Percentiles rank a stretch among this genome's conserved stretches.
Evolutionary conservation across 2,797 vertebrate species (phyloP).

Genomic region (Gymnodraco acuticeps): DNA sequence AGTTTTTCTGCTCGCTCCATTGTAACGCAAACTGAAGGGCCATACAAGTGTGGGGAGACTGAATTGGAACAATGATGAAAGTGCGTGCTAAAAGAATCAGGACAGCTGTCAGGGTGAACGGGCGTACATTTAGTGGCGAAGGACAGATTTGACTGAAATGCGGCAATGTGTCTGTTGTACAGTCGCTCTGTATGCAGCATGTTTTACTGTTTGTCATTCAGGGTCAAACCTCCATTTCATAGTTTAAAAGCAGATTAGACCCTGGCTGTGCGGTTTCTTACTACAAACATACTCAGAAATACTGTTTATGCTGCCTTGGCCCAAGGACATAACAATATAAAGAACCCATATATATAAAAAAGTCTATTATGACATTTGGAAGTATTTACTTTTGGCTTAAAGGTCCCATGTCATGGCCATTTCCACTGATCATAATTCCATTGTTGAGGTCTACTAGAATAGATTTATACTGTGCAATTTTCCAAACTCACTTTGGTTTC

Average conservation of each 20-base stretch:
- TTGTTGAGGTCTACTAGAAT: no score
- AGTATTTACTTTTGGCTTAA: constrained; percentile 10
- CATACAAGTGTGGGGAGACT: constrained; percentile 45
- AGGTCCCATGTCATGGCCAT: no score
- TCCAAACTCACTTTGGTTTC: no score
- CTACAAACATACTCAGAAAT: constrained; percentile 24
- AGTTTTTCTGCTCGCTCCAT: constrained; percentile 51
- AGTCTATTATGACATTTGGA: constrained; percentile 4
- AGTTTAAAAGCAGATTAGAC: constrained; percentile 30
- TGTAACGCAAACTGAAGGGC: constrained; percentile 73
- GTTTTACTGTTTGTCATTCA: constrained; percentile 32
- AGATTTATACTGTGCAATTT: no score
- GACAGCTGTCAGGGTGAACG: constrained; percentile 62
- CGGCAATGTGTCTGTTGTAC: constrained; percentile 10
- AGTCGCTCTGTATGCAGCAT: constrained; percentile 12
- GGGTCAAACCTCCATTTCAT: constrained; percentile 27
- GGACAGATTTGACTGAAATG: constrained; percentile 38
- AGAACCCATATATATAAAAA: not conserved
- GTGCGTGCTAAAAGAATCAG: constrained; percentile 55
- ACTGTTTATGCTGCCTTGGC: constrained; percentile 10
- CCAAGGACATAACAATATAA: constrained; percentile 3
- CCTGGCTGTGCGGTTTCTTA: constrained; percentile 15
- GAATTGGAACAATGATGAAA: constrained; percentile 73
- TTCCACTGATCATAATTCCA: no score
- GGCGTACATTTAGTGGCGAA: constrained; percentile 32